These are phyloP conservation scores for Camponotus pennsylvanicus DNA, from an alignment of 1,140 invertebrate species.

Conservation along the genomic window DNA sequence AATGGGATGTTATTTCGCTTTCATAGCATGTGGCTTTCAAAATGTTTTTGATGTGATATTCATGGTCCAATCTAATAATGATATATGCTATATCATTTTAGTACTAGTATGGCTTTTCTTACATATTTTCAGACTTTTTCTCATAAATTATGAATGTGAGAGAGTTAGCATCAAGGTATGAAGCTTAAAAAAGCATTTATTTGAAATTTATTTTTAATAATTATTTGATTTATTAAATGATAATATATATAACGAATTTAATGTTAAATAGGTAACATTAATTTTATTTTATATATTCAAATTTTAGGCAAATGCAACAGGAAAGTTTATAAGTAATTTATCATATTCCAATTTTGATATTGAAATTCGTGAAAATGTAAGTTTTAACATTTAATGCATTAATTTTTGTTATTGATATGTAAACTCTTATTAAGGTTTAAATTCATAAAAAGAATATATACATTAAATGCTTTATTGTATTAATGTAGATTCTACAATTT, in stretches of 20 bases:
- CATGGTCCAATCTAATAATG: too few species aligned
- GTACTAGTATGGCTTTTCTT: too few species aligned
- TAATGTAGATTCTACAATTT: constrained; percentile 34
- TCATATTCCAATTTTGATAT: background rate
- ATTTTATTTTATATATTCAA: background rate
- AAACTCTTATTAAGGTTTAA: background rate
- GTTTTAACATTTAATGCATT: background rate
- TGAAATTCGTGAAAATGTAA: constrained; percentile 17
- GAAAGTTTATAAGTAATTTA: constrained; percentile 7
- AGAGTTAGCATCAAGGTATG: too few species aligned
- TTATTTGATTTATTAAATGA: background rate
- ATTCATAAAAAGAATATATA: background rate
- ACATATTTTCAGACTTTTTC: too few species aligned
- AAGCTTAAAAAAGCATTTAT: too few species aligned
- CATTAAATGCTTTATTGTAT: background rate
- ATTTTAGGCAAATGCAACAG: background rate
- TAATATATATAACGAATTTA: background rate
- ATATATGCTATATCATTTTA: too few species aligned
- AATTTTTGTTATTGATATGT: background rate
- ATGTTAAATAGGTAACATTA: too few species aligned
- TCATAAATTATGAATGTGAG: too few species aligned
- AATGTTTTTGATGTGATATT: too few species aligned
- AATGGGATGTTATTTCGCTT: too few species aligned
- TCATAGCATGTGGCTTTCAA: too few species aligned
- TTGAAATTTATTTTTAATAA: background rate